Conservation (phyloP, 2,797 vertebrate species). For the Alectoris magna region DNA sequence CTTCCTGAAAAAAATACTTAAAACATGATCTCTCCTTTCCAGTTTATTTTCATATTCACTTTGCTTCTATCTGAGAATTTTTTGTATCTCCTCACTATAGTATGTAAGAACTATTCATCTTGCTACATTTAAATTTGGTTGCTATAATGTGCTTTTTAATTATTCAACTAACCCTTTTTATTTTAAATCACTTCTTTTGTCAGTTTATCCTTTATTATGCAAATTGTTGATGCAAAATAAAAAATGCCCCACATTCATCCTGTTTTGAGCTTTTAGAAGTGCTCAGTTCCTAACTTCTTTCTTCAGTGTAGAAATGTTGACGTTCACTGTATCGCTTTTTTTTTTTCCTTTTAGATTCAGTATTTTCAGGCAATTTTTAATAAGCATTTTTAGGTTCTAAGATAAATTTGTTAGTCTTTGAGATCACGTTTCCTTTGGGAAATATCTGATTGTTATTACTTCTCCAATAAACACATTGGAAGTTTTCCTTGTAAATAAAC, state of each 20-base stretch:
- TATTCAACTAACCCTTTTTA: conserved; percentile 54
- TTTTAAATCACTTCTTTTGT: conserved; percentile 62
- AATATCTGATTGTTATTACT: background rate
- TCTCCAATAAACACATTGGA: background rate
- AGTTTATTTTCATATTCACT: conserved; percentile 25
- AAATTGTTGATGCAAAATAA: conserved; percentile 42
- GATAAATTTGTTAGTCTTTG: background rate
- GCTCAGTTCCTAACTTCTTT: conserved; percentile 9
- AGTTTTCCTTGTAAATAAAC: background rate
- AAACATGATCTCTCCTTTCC: background rate
- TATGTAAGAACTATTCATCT: conserved; percentile 54
- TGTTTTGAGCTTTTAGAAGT: conserved; percentile 34
- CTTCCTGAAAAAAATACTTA: background rate
- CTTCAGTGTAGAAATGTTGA: background rate
- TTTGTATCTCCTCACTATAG: background rate
- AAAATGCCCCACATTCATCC: conserved; percentile 51
- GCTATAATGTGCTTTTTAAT: conserved; percentile 65
- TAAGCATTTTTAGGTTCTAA: background rate
- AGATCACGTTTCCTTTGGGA: background rate
- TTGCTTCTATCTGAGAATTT: conserved; percentile 53
- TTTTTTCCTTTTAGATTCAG: background rate
- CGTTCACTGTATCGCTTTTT: background rate
- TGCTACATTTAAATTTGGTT: conserved; percentile 48
- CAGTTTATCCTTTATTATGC: conserved; percentile 51
- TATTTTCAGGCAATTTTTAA: background rate